Evolutionary conservation across 1,140 invertebrate genomes (phyloP), one percentile per base, ranked within the genome.

Genomic region (Dolichoris vasculosae): DNA sequence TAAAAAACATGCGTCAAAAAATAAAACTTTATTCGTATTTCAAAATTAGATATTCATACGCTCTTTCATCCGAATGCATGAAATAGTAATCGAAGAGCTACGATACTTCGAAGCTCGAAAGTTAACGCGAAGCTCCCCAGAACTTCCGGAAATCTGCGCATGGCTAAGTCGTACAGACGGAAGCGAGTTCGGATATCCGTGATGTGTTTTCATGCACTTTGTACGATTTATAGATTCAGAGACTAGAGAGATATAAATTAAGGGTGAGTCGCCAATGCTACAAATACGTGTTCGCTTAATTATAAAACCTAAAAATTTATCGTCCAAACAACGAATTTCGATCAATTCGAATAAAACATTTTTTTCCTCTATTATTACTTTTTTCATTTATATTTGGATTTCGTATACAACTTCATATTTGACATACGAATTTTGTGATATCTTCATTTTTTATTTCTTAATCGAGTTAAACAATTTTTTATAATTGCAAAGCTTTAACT

Each of bases 251-350:
- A 88, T 88, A 89, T 90, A 90, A 91, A 90, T 91, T 89, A 91
- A 82, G 82, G 64, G 81, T 79, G 84, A 89, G 87, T 88, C 87
- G 84, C 87, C 48, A 46, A 69, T 6, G 32, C 2, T 69, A 11
- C 23, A n/a, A 26, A 2, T 67, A 86, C 84, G 82, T 67, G 71
- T 38, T 20, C 87, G 89, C 89, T 92, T 92, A 92, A 93, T 93
- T 93, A 92, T 92, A 90, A 92, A 92, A 90, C 90, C 90, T 89
- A 93, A 92, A 91, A 92, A 92, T 93, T 91, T 88, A 90, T 86
- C 87, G 43, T 20, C 20, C 20, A 20, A 11, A 35, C 64, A 35
- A 40, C 35, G 17, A 71, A 20, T 26, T 71, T 26, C 6, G 69
- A 13, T 26, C 40, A 40, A 71, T 71, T 40, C 23, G 38, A 23